Evolutionary conservation across 92 coral and sea anemone genomes (phyloP).

Genomic region (Galaxea fascicularis): DNA sequence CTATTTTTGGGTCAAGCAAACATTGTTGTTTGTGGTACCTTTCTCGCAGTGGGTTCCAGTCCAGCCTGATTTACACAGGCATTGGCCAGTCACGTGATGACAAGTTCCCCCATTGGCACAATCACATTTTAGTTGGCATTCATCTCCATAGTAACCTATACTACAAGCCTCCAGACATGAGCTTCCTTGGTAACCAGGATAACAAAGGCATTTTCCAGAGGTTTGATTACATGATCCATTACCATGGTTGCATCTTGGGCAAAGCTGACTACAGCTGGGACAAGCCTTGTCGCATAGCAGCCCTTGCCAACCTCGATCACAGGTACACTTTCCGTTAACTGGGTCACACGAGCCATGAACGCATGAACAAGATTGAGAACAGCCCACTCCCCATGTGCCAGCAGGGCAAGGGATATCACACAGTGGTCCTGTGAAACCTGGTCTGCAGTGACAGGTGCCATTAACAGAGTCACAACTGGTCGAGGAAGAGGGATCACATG

Average conservation of each 20-base stretch:
- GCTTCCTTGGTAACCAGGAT: constrained; percentile 77
- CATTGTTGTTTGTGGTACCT: constrained; percentile 44
- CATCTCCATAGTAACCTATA: constrained; percentile 71
- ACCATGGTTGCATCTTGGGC: constrained; percentile 73
- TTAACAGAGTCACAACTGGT: constrained; percentile 53
- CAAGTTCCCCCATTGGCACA: constrained; percentile 71
- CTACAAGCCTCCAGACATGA: constrained; percentile 79
- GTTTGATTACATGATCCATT: constrained; percentile 64
- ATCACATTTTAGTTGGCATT: constrained; percentile 60
- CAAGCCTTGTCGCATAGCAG: constrained; percentile 76
- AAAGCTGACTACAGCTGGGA: constrained; percentile 57
- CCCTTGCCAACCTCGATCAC: constrained; percentile 81
- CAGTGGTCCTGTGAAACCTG: constrained; percentile 78
- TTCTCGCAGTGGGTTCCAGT: constrained; percentile 66
- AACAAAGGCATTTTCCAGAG: constrained; percentile 70
- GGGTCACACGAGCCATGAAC: constrained; percentile 80
- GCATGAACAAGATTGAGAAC: constrained; percentile 75
- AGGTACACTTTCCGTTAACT: constrained; percentile 77
- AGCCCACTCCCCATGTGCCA: constrained; percentile 85
- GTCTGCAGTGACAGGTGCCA: constrained; percentile 78
- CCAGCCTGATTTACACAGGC: constrained; percentile 82
- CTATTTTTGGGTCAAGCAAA: no score
- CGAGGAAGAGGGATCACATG: constrained; percentile 59
- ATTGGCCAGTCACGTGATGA: constrained; percentile 70
- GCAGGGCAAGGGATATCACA: constrained; percentile 79